Conservation (phyloP, 2,888 invertebrate genomes). For the Meiosimyza platycephala region DNA sequence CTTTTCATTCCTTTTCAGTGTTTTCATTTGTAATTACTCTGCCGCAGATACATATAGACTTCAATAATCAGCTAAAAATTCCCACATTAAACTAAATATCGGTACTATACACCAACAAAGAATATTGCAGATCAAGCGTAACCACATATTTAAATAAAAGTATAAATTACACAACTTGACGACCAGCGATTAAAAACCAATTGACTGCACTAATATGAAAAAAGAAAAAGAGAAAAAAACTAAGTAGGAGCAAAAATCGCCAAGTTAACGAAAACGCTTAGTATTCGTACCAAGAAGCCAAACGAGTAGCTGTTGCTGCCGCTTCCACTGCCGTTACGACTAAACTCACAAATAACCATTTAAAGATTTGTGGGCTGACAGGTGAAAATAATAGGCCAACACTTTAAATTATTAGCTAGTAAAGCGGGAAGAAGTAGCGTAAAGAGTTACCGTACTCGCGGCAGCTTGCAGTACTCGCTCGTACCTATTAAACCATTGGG, state of each 20-base stretch:
- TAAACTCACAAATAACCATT: constrained; percentile 20
- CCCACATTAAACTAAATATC: constrained; percentile 36
- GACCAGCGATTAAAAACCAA: constrained; percentile 43
- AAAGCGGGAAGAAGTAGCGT: too few species aligned
- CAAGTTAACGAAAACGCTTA: constrained; percentile 3
- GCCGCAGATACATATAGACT: background rate
- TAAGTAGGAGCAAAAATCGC: constrained; percentile 15
- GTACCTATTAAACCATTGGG: too few species aligned
- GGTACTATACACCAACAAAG: constrained; percentile 6
- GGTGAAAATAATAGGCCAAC: constrained; percentile 54
- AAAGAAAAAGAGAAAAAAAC: constrained; percentile 24
- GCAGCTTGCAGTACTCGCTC: too few species aligned
- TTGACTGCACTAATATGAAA: constrained; percentile 39
- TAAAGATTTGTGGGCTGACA: constrained; percentile 50
- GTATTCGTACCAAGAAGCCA: background rate
- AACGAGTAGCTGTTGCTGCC: background rate
- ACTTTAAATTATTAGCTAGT: constrained; percentile 40
- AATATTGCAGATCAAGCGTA: too few species aligned
- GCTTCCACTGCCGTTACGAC: background rate
- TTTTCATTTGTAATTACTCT: too few species aligned
- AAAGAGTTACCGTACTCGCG: too few species aligned
- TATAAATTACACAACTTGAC: constrained; percentile 28
- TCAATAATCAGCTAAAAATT: constrained; percentile 27
- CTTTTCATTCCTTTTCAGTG: too few species aligned
- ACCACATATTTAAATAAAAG: background rate